Percentiles rank a stretch among this genome's conserved stretches.
Conservation (phyloP, 2,113 vertebrate genomes). For the Salvelinus alpinus region DNA sequence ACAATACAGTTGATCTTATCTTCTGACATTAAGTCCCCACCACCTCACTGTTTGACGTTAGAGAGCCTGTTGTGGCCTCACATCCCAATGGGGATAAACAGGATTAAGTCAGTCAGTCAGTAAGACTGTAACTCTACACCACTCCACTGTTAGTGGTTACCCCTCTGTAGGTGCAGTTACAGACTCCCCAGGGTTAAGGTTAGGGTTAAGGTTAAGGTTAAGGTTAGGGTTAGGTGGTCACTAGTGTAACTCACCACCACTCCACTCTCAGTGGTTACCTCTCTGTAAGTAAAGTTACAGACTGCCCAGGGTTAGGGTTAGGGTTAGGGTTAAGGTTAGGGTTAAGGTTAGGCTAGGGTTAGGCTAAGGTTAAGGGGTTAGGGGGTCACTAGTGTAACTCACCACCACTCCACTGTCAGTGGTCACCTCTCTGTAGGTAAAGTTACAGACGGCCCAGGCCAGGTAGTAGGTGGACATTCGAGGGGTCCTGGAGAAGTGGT, state of each 20-base stretch:
- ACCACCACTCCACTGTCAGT: constrained; percentile 87
- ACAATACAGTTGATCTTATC: too few species aligned
- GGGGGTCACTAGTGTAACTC: constrained; percentile 62
- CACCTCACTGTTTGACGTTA: too few species aligned
- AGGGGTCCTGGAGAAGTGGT: constrained; percentile 89
- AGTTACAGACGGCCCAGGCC: constrained; percentile 98
- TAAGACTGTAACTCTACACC: constrained; percentile 76
- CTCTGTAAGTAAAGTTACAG: constrained; percentile 93
- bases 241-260: constrained; percentile 81
- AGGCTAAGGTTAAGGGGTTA: too few species aligned
- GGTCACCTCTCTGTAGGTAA: constrained; percentile 87
- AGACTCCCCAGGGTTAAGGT: constrained; percentile 84
- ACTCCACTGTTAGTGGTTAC: constrained; percentile 84
- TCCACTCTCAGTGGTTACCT: constrained; percentile 83
- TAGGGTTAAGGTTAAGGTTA: too few species aligned
- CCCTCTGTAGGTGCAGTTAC: constrained; percentile 94
- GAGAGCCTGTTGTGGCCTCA: too few species aligned
- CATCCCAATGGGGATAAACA: too few species aligned
- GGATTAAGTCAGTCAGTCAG: too few species aligned
- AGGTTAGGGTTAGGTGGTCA: too few species aligned
- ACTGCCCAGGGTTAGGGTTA: constrained; percentile 81
- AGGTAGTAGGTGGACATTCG: constrained; percentile 98
- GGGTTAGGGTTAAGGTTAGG: accelerated
- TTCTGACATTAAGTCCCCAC: too few species aligned
- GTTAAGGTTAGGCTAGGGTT: too few species aligned